Evolutionary conservation across 2,888 invertebrate genomes (phyloP).

Genomic region (Pemphredon lugubris): DNA sequence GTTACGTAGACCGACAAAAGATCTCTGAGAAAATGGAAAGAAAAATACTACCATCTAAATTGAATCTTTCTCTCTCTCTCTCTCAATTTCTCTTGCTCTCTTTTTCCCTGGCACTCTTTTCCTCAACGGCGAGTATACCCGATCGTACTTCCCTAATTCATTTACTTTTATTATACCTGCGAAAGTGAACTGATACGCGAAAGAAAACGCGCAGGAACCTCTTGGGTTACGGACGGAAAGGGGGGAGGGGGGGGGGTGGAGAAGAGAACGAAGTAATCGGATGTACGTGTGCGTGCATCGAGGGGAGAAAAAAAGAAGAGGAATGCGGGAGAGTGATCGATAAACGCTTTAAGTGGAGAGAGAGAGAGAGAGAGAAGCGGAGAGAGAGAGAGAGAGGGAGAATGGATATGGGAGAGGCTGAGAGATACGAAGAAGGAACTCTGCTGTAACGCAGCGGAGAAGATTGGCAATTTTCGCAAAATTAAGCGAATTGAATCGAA

Average conservation of each 20-base stretch:
- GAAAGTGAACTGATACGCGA: constrained; percentile 7
- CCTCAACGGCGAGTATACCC: constrained; percentile 19
- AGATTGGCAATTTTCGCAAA: constrained; percentile 79
- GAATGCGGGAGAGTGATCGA: not conserved
- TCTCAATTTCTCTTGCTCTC: constrained; percentile 7
- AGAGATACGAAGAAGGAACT: constrained; percentile 60
- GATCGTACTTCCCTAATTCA: constrained; percentile 41
- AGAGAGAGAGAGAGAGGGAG: not conserved
- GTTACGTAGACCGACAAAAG: constrained; percentile 47
- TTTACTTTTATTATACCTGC: constrained; percentile 47
- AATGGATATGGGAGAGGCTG: constrained; percentile 41
- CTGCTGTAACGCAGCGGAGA: constrained; percentile 63
- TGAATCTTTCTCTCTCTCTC: constrained; percentile 44
- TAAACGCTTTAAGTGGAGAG: too few species aligned
- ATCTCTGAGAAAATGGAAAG: constrained; percentile 46
- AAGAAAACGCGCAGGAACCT: constrained; percentile 6
- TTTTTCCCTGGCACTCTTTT: constrained; percentile 2
- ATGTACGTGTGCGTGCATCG: not conserved
- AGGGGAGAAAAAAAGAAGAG: not conserved
- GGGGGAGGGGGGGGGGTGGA: not conserved
- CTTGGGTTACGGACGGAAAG: not conserved
- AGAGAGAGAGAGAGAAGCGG: not conserved
- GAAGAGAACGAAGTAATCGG: constrained; percentile 5
- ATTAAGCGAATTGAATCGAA: constrained; percentile 79
- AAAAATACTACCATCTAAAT: constrained; percentile 55